Conservation (phyloP, 1,140 invertebrate genomes). For the Oryzaephilus surinamensis region DNA sequence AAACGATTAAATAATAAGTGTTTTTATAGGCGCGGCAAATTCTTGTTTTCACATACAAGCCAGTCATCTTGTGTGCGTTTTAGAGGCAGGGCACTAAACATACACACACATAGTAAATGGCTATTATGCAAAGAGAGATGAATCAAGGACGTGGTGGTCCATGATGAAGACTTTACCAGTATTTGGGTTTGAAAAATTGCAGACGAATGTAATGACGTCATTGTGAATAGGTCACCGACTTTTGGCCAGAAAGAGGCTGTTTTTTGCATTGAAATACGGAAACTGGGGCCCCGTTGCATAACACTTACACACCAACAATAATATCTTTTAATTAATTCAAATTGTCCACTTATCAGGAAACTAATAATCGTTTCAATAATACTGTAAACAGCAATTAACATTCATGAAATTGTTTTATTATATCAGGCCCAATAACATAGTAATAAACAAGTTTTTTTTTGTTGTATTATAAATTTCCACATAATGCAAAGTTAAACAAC, state of each 20-base stretch:
- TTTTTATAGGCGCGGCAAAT: constrained; percentile 9
- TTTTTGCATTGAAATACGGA: background rate
- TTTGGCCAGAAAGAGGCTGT: constrained; percentile 4
- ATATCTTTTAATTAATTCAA: too few relatives aligned
- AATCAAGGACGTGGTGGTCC: constrained; percentile 7
- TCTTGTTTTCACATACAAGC: constrained; percentile 9
- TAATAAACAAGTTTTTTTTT: too few relatives aligned
- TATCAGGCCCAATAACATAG: too few relatives aligned
- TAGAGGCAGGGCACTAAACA: constrained; percentile 6
- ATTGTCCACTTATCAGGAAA: too few relatives aligned
- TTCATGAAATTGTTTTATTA: background rate
- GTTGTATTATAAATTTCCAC: too few relatives aligned
- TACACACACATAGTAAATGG: constrained; percentile 6
- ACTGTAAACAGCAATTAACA: background rate
- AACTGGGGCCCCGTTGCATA: background rate
- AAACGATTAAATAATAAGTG: constrained; percentile 4
- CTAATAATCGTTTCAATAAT: background rate
- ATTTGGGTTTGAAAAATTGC: constrained; percentile 6
- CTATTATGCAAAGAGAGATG: constrained; percentile 8
- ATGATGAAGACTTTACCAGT: constrained; percentile 2
- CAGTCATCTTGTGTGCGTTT: constrained; percentile 4
- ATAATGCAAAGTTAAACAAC: too few relatives aligned
- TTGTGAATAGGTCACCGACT: constrained; percentile 8
- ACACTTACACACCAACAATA: too few relatives aligned
- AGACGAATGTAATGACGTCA: constrained; percentile 9